phyloP scores from a whole-genome alignment of 2,113 vertebrate genomes.

The Antennarius striatus region DNA sequence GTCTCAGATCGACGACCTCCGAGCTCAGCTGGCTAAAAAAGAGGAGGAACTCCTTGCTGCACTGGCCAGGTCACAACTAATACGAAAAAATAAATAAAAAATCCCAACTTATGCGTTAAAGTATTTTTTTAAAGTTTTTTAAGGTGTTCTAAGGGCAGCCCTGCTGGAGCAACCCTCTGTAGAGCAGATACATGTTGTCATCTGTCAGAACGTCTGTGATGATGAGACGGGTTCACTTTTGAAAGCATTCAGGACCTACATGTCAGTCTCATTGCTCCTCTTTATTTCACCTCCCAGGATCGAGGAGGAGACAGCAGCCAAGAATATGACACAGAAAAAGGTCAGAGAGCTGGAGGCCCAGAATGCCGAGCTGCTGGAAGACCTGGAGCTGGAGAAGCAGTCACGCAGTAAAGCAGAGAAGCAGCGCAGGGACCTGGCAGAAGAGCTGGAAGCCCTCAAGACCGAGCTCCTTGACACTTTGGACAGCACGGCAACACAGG shows the following conservation, averaged over 20 bases:
- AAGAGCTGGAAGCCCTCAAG: constrained; percentile 95
- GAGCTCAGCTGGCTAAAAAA: constrained; percentile 94
- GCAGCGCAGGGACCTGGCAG: constrained; percentile 90
- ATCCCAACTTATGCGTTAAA: too few relatives aligned
- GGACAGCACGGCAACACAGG: constrained; percentile 94
- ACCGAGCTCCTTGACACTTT: constrained; percentile 94
- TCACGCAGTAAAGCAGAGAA: constrained; percentile 90
- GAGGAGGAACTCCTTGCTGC: constrained; percentile 94
- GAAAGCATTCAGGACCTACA: neutral
- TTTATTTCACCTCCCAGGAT: constrained; percentile 77
- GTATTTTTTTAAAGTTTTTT: too few relatives aligned
- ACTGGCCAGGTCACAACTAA: constrained; percentile 80
- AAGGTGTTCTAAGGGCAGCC: too few relatives aligned
- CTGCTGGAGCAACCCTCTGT: too few relatives aligned
- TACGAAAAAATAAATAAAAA: neutral
- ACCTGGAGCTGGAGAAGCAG: constrained; percentile 90
- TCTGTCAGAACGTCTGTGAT: neutral
- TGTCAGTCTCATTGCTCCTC: neutral
- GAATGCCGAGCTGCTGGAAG: constrained; percentile 92
- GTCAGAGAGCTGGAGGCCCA: constrained; percentile 95
- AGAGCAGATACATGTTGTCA: neutral
- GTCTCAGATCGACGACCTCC: constrained; percentile 93
- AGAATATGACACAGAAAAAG: constrained; percentile 91
- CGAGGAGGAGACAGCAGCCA: constrained; percentile 91
- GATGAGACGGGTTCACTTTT: too few relatives aligned